Conservation (phyloP, 1,140 invertebrate species). For the Penaeus chinensis region DNA sequence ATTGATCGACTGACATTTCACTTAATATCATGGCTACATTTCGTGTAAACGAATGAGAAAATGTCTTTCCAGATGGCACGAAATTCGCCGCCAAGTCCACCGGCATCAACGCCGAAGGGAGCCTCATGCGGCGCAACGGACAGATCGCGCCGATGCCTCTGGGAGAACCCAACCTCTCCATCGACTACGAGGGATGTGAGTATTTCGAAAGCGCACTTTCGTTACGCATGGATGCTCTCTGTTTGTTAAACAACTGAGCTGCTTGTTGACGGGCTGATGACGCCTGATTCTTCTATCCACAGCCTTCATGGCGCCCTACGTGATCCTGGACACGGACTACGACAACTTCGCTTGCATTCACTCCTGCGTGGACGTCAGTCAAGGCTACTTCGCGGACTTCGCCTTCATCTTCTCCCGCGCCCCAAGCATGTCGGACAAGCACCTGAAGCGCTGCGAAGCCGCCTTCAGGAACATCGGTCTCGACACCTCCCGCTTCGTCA, state of each 20-base stretch:
- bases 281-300: neutral
- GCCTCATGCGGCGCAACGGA: neutral
- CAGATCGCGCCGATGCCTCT: neutral
- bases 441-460: neutral
- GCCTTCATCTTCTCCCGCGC: conserved; percentile 7
- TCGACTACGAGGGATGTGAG: conserved; percentile 4
- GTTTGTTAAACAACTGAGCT: neutral
- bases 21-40: no score
- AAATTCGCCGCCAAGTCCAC: no score
- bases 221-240: neutral
- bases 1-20: no score
- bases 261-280: neutral
- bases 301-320: neutral
- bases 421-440: neutral
- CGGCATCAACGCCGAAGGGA: no score
- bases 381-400: conserved; percentile 5
- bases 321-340: conserved; percentile 1
- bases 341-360: conserved; percentile 9
- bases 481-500: neutral
- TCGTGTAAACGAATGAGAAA: no score
- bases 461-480: conserved; percentile 6
- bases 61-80: no score
- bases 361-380: neutral
- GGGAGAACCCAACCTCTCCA: neutral
- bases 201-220: neutral